These are phyloP conservation scores for Leuciscus idus DNA, from an alignment of 2,113 vertebrate genomes.

Conservation along the genomic window DNA sequence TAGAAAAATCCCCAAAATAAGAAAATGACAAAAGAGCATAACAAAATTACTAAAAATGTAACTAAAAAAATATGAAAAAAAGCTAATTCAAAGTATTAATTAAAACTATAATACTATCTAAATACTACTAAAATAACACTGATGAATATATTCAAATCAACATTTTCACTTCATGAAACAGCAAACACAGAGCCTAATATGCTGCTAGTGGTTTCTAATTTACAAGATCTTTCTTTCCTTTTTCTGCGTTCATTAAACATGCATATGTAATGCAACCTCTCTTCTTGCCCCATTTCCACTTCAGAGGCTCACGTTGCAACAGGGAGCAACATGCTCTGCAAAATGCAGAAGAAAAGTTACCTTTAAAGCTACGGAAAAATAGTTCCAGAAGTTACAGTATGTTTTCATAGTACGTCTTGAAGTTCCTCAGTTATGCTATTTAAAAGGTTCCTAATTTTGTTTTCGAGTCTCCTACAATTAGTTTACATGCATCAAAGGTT, in stretches of 20 bases:
- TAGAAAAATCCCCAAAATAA: background rate
- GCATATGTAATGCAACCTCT: conserved; percentile 29
- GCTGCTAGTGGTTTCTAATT: background rate
- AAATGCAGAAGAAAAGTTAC: background rate
- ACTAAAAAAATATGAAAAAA: background rate
- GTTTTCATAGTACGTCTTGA: no score
- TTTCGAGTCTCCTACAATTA: no score
- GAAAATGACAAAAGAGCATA: background rate
- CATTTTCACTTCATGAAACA: background rate
- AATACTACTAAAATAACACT: background rate
- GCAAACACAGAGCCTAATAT: background rate
- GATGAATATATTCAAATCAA: background rate
- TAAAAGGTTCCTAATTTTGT: no score
- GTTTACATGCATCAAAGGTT: no score
- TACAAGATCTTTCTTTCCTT: background rate
- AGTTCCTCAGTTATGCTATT: no score
- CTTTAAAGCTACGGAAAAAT: background rate
- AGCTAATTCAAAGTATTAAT: no score
- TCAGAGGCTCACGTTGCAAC: background rate
- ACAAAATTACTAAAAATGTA: background rate
- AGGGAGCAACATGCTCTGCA: background rate
- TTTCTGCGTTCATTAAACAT: conserved; percentile 42
- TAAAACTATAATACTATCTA: background rate
- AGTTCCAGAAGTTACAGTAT: background rate
- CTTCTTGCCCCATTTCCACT: conserved; percentile 3